Base-by-base conservation (phyloP, 2,888 invertebrate genomes). In the Gandaritis pyraliata region DNA sequence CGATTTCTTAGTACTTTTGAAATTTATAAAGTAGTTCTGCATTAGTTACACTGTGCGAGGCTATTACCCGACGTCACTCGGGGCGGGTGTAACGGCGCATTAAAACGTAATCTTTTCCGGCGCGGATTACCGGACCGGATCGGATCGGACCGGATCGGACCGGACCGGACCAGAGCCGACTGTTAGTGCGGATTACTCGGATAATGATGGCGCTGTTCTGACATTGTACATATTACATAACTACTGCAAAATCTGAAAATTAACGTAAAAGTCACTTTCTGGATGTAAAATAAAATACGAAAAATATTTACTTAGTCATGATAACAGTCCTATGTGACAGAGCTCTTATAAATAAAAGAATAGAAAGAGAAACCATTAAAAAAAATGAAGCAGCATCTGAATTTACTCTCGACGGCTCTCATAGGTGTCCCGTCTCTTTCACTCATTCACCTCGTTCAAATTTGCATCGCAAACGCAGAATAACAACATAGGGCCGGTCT, bases 21-120 rank as follows among this genome's bases (percentile, higher is more conserved):
- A 6, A 33, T 33, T 33, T 10, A 1, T 0, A 33, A 11, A 7
- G 43, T 29, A 47, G 47, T 49, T 46, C 51, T 43, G 57, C 18
- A 36, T 36, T 1, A n/a, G 2, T 8, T 12, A 10, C 15, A 38
- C 65, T 65, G 58, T 52, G 61, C 10, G 10, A 23, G 38, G 58
- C 65, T 69, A 69, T 65, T 61, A 64, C 55, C 13, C 15, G 60
- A 56, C 64, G 63, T 54, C 66, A 51, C 56, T 56, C 41, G 58
- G 65, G 65, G 60, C 55, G 68, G 50, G 64, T 65, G 70, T 60
- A 69, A 70, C 72, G 66, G 69, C 62, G 70, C 72, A 70, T 70
- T 70, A 69, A 64, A 68, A 69, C 69, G 69, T 72, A 72, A 72
- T 72, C 72, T 72, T 69, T 69, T 68, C 69, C 69, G 65, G 60